Conservation (phyloP, 2,888 invertebrate genomes). For the Monoplex corrugatus region DNA sequence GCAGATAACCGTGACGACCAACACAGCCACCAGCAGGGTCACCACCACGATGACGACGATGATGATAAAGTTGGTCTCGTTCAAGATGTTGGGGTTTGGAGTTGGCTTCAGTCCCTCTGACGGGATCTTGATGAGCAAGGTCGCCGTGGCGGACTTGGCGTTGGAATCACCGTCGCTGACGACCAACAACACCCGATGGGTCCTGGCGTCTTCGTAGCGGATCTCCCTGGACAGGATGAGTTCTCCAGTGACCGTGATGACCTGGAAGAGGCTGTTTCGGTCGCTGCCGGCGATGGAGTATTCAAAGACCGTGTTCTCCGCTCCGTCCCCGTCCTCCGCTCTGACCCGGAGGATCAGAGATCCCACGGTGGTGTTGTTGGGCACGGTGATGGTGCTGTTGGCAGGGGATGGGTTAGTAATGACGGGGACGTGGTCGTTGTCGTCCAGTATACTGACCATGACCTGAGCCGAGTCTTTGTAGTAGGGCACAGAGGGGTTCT, state of each 20-base stretch:
- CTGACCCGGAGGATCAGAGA: slow-evolving; percentile 84
- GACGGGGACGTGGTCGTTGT: slow-evolving; percentile 95
- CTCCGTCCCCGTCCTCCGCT: slow-evolving; percentile 95
- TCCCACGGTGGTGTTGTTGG: slow-evolving; percentile 71
- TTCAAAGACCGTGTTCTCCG: slow-evolving; percentile 94
- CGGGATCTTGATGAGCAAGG: slow-evolving; percentile 46
- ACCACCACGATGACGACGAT: slow-evolving; percentile 70
- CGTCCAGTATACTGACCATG: slow-evolving; percentile 96
- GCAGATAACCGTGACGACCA: slow-evolving; percentile 69
- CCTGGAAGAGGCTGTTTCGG: slow-evolving; percentile 80
- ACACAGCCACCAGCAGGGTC: slow-evolving; percentile 67
- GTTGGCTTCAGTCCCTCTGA: slow-evolving; percentile 53
- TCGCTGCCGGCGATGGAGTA: slow-evolving; percentile 92
- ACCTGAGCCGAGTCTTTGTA: slow-evolving; percentile 93
- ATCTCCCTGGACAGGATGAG: slow-evolving; percentile 74
- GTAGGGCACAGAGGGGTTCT: slow-evolving; percentile 86
- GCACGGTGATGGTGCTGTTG: slow-evolving; percentile 71
- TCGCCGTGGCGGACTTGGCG: slow-evolving; percentile 32
- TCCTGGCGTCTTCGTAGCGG: slow-evolving; percentile 64
- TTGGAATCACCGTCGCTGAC: slow-evolving; percentile 65
- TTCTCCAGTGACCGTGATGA: slow-evolving; percentile 81
- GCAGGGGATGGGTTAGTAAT: slow-evolving; percentile 71
- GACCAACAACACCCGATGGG: slow-evolving; percentile 67
- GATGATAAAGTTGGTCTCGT: slow-evolving; percentile 64
- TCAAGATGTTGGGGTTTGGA: slow-evolving; percentile 26